Evolutionary conservation across 2,797 vertebrate genomes (phyloP), one percentile per base, ranked within the genome.

Genomic region (Botia kubotai): DNA sequence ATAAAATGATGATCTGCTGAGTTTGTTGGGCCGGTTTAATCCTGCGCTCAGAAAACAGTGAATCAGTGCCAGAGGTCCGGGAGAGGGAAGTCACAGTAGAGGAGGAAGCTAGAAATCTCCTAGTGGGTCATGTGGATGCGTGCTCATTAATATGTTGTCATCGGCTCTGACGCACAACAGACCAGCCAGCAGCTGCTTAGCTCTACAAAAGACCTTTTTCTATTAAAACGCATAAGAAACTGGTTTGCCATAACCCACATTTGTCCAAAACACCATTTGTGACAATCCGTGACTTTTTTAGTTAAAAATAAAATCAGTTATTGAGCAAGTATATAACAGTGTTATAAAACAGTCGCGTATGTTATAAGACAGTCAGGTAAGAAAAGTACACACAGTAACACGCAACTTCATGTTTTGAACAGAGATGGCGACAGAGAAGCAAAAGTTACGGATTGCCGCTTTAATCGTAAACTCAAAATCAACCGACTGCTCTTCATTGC

Each of bases 141-240:
- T 87, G 89, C 91, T 93, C 92, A 93, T 26, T 93, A 88, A 92
- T 92, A 33, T 89, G 89, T 91, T 92, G 93, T 93, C 93, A 93
- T 92, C 91, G 87, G 92, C 92, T 93, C 79, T 87, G 91, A 92
- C 92, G 91, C 92, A 92, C 91, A 93, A 91, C 89, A 93, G 91
- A 92, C 90, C 91, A 91, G 88, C 92, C 90, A 91, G 91, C 93
- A 94, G 92, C 92, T 94, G 93, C 88, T 90, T 92, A 63, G 43
- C 73, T 81, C n/a, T 11, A 46, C 43, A 11, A 55, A 52, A 75
- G 16, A 48, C 53, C 10, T 46, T 46, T 72, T 75, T 57, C 52
- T 43, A 3, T 16, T 23, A 33, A 33, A 52, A 63, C 21, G 39
- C 46, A 19, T 7, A 58, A 69, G 3, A 60, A 58, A 52, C 29